These are phyloP conservation scores for Pachyrhynchus sulphureomaculatus DNA, from an alignment of 1,140 invertebrate genomes.

Conservation along the genomic window DNA sequence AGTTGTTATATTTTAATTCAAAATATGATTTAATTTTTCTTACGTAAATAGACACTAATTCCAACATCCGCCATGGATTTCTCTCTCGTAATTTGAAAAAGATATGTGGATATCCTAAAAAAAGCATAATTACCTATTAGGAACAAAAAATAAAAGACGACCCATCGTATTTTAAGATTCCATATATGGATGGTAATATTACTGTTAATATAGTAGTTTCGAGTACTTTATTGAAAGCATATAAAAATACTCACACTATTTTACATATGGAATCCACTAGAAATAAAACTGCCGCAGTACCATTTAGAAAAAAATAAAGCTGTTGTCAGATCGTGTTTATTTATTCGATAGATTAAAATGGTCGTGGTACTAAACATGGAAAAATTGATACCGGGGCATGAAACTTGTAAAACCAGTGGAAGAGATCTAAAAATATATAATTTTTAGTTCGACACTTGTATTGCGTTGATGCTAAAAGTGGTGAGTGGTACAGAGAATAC, in stretches of 20 bases:
- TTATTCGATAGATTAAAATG: not conserved
- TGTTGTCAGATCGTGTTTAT: not conserved
- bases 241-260: constrained; percentile 23
- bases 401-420: constrained; percentile 3
- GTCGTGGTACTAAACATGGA: not conserved
- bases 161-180: too few species aligned
- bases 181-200: too few species aligned
- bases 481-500: too few species aligned
- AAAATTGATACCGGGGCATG: not conserved
- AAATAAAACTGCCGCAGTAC: constrained; percentile 9
- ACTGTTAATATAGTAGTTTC: too few species aligned
- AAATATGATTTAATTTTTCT: too few species aligned
- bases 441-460: too few species aligned
- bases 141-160: too few species aligned
- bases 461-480: too few species aligned
- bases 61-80: constrained; percentile 16
- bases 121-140: not conserved
- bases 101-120: constrained; percentile 14
- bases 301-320: constrained; percentile 1
- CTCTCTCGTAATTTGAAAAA: constrained; percentile 11
- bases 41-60: constrained; percentile 19
- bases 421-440: constrained; percentile 5
- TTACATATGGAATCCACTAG: constrained; percentile 15
- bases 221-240: too few species aligned
- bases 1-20: too few species aligned